Conservation (phyloP, 2,113 vertebrate species). For the Erythrocebus patas region DNA sequence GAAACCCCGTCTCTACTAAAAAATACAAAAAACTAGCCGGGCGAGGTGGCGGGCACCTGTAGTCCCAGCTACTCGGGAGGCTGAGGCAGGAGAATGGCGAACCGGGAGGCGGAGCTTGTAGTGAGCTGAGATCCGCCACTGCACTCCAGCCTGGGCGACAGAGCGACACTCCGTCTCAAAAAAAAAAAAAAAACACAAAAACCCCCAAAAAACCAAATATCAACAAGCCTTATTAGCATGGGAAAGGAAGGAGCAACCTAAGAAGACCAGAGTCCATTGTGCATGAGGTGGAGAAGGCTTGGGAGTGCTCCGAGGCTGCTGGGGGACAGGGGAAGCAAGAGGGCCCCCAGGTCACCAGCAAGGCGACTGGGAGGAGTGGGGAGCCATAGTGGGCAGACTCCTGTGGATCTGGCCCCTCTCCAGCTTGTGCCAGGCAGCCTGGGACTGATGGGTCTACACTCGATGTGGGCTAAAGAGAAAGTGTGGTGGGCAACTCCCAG, state of each 20-base stretch:
- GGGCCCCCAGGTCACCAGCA: not conserved
- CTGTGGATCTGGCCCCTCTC: not conserved
- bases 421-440: not conserved
- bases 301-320: not conserved
- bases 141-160: too few relatives aligned
- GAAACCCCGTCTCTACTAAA: too few relatives aligned
- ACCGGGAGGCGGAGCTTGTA: too few relatives aligned
- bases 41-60: too few relatives aligned
- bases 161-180: too few relatives aligned
- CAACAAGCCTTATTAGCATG: not conserved
- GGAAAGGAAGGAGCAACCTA: not conserved
- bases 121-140: too few relatives aligned
- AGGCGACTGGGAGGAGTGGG: not conserved
- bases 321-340: accelerated
- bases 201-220: not conserved
- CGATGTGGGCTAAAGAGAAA: not conserved
- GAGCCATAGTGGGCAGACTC: not conserved
- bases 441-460: not conserved
- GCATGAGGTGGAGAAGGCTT: not conserved
- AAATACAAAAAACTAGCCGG: too few relatives aligned
- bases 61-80: too few relatives aligned
- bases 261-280: not conserved
- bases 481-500: not conserved
- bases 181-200: too few relatives aligned
- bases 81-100: too few relatives aligned